phyloP scores from a whole-genome alignment of 2,797 vertebrate genomes.

The Mus caroli region DNA sequence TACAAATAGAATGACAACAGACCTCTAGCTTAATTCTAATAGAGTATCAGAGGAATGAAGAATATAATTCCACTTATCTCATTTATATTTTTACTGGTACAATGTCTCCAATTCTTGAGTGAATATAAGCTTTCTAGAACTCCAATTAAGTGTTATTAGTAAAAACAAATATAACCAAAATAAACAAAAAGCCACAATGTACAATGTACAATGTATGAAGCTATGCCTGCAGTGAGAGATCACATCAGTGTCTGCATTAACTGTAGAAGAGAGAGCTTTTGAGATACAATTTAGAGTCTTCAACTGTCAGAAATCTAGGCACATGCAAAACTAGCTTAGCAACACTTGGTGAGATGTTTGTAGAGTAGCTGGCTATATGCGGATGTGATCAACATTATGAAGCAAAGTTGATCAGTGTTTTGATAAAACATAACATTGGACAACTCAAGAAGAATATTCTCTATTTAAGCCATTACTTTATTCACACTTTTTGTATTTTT shows the following conservation, averaged over 20 bases:
- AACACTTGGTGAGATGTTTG: not conserved
- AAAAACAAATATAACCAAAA: not conserved
- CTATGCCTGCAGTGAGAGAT: not conserved
- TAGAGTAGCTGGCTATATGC: not conserved
- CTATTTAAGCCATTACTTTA: not conserved
- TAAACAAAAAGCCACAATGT: not conserved
- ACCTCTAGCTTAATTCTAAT: not conserved
- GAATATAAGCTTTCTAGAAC: not conserved
- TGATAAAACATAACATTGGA: not conserved
- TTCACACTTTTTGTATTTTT: not conserved
- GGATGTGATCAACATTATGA: not conserved
- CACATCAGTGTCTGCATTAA: not conserved
- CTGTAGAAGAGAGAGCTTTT: not conserved
- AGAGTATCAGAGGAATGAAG: not conserved
- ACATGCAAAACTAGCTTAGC: not conserved
- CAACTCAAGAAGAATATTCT: not conserved
- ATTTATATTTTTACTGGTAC: not conserved
- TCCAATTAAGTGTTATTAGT: not conserved
- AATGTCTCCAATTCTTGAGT: not conserved
- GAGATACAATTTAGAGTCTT: not conserved
- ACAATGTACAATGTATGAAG: not conserved
- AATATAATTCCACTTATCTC: slow-evolving; percentile 1
- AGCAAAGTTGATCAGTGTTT: not conserved
- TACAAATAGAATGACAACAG: not conserved
- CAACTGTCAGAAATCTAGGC: not conserved